Base-by-base conservation (phyloP, 1,140 invertebrate genomes). In the Meloidogyne floridensis region DNA sequence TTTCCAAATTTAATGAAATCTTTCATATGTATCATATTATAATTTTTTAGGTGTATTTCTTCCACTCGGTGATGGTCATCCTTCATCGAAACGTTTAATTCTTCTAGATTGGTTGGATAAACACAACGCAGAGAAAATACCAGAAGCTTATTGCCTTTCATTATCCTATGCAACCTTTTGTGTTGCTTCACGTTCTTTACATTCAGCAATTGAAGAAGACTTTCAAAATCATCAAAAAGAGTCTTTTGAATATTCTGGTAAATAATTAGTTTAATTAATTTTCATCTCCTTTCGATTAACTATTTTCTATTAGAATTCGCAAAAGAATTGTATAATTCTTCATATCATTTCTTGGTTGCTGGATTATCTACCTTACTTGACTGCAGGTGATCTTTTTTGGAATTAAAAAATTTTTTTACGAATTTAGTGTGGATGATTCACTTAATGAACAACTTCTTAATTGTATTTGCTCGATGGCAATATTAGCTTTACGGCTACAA, bases 121-220 rank as follows among this genome's bases (percentile, higher is more conserved):
- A 91, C 93, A 94, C 9, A 96, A 98, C 86, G 94, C 95, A n/a
- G 96, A 95, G 0, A 91, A 93, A 56, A 94, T 98, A 84, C 94
- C 95, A 13, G 95, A 98, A 85, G 96, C 96, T 9, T 98, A 98
- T 92, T 95, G 95, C 54, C 94, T 98, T 78, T 97, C 96, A 0
- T 93, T 98, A 43, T 95, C 95, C 0, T 98, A 96, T 91, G 94
- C 94, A 53, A 95, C 95, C 90, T 91, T 98, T 10, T 91, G 97
- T 84, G 96, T 97, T 88, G 94, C 96, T 80, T 91, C 91, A 13
- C 85, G 90, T 85, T 91, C 82, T 69, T 83, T 84, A 75, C 91
- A 90, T 32, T 77, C 81, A 13, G 84, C 87, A 59, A 83, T 86
- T 84, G 85, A 87, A 32, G 32, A 32, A 32, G 73, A 79, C 75